Evolutionary conservation across 2,888 invertebrate genomes (phyloP), one percentile per base, ranked within the genome.

Genomic region (Mechanitis mazaeus): DNA sequence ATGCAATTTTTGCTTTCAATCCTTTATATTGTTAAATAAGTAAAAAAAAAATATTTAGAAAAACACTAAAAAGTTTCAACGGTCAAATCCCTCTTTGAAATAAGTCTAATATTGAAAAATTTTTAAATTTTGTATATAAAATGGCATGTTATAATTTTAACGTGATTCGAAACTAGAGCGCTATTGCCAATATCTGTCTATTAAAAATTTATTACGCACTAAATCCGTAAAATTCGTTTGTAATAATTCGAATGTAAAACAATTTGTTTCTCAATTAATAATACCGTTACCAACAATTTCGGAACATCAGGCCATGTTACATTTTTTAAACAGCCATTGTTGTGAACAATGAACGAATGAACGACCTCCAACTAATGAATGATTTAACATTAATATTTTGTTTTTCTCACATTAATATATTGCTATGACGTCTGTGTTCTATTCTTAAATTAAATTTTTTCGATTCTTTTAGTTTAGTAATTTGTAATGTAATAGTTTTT

Each of bases 101-200:
- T 42, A 20, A 20, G 20, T 20, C 20, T 20, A 20, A 20, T 1
- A 20, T 20, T 20, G 20, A 20, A 20, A 20, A 20, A 20, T 1
- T 20, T 20, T 20, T 20, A 20, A 42, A 42, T 3, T 31, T 9
- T 56, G 7, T 12, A 33, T 42, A 7, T 4, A 4, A 28, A 20
- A n/a, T 55, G 38, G 46, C 54, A 64, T 61, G 46, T 57, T 55
- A 62, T 60, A 60, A 53, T 55, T 56, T 45, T 46, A 60, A 63
- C 62, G 60, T 61, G 64, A 59, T 59, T 56, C 28, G 55, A 61
- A 65, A 63, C 58, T 63, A 54, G 63, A 61, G 55, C 59, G 57
- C 63, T 55, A 63, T 66, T 63, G 63, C 60, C 61, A 64, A 67
- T 59, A 59, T 53, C 54, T 57, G 55, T 58, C 20, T 56, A 64